Conservation (phyloP, 2,888 invertebrate species). For the Perdita meconis region DNA sequence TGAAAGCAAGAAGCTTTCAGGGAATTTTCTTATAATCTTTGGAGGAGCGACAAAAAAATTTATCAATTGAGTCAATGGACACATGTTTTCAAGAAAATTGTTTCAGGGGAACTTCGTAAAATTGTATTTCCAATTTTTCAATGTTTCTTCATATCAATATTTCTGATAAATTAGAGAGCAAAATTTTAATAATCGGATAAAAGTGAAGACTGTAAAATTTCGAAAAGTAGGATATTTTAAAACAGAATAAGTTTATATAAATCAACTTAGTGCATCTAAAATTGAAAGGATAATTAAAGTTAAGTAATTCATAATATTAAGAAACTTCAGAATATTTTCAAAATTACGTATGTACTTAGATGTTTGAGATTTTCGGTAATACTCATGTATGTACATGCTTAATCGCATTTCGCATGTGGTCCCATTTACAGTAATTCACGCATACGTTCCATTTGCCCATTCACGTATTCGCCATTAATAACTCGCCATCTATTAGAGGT, state of each 20-base stretch:
- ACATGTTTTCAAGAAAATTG: background rate
- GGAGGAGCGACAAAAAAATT: background rate
- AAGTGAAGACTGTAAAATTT: too few relatives aligned
- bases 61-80: background rate
- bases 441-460: constrained; percentile 2
- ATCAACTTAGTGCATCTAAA: too few relatives aligned
- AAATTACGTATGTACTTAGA: background rate
- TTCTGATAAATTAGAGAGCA: too few relatives aligned
- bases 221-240: too few relatives aligned
- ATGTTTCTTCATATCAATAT: too few relatives aligned
- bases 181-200: too few relatives aligned
- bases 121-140: too few relatives aligned
- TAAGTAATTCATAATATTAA: too few relatives aligned
- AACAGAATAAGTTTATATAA: too few relatives aligned
- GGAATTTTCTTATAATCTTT: background rate
- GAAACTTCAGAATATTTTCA: background rate
- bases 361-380: background rate
- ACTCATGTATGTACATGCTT: too few relatives aligned
- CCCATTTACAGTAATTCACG: background rate
- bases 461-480: constrained; percentile 29
- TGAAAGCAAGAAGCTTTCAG: background rate
- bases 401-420: background rate
- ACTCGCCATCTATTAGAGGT: constrained; percentile 12
- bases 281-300: too few relatives aligned
- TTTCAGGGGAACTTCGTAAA: too few relatives aligned